A percentile compares a stretch with the other conserved stretches of the same genome.
Conservation (phyloP, 1,140 invertebrate species). For the Batillaria attramentaria region DNA sequence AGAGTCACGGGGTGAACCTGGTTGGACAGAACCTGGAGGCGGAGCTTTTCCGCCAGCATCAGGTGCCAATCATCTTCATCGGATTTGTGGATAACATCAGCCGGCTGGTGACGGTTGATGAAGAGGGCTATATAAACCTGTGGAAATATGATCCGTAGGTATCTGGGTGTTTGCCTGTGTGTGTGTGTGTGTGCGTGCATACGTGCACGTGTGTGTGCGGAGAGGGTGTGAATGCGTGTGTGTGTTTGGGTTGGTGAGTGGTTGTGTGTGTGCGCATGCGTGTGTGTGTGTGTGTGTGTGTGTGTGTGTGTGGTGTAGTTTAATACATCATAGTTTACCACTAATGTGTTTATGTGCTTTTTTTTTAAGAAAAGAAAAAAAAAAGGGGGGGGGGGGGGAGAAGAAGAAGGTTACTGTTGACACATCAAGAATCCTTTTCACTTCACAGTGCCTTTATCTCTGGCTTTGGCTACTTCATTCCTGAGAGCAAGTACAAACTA, state of each 20-base stretch:
- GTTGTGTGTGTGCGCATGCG: not conserved
- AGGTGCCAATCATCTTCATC: slow-evolving; percentile 43
- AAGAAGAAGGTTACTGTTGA: no score
- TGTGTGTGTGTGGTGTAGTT: slow-evolving; percentile 2
- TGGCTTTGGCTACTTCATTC: slow-evolving; percentile 53
- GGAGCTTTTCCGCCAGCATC: slow-evolving; percentile 54
- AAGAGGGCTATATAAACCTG: slow-evolving; percentile 51
- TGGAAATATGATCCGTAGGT: slow-evolving; percentile 58
- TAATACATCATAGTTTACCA: no score
- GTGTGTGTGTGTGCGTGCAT: not conserved
- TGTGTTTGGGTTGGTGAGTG: not conserved
- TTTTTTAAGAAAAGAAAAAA: no score
- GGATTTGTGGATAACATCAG: slow-evolving; percentile 54
- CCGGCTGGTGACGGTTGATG: slow-evolving; percentile 54
- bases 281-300: slow-evolving; percentile 3
- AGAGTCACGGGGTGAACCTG: slow-evolving; percentile 42
- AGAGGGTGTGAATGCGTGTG: not conserved
- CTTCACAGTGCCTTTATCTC: slow-evolving; percentile 46
- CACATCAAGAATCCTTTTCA: no score
- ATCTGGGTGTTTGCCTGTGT: not conserved
- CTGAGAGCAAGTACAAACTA: slow-evolving; percentile 49
- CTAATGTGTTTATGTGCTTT: not conserved
- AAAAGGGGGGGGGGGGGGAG: no score
- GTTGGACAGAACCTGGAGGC: slow-evolving; percentile 51
- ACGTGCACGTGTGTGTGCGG: not conserved